Conservation (phyloP, 2,113 vertebrate genomes). For the Chionodraco myersi region DNA sequence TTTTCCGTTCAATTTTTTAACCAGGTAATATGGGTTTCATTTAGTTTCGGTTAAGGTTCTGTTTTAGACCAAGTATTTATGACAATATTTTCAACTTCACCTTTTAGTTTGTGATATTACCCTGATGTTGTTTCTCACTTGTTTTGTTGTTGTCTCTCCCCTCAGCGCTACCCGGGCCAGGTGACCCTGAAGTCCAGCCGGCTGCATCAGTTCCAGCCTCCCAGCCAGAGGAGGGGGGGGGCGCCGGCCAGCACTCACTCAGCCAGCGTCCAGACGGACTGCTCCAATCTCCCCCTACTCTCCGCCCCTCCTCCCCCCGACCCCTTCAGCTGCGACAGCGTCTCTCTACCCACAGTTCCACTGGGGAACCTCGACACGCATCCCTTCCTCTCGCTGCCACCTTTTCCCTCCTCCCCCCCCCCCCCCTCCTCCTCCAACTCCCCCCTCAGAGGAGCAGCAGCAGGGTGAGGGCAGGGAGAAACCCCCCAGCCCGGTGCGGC, state of each 20-base stretch:
- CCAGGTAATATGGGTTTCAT: too few species aligned
- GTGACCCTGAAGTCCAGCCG: slow-evolving; percentile 95
- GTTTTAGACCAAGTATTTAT: too few species aligned
- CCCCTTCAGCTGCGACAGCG: slow-evolving; percentile 72
- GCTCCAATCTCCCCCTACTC: slow-evolving; percentile 73
- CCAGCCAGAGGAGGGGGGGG: slow-evolving; percentile 82
- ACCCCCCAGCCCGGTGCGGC: slow-evolving; percentile 52
- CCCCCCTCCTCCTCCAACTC: slow-evolving; percentile 66
- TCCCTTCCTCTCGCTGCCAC: slow-evolving; percentile 77
- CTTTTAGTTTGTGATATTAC: too few species aligned
- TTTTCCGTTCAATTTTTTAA: too few species aligned
- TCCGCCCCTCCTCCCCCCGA: slow-evolving; percentile 59
- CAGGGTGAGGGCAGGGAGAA: slow-evolving; percentile 67
- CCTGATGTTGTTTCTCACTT: too few species aligned
- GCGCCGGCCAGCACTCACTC: slow-evolving; percentile 75
- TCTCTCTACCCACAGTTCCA: slow-evolving; percentile 81
- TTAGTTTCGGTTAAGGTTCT: too few species aligned
- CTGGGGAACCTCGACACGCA: slow-evolving; percentile 76
- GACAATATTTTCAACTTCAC: too few species aligned
- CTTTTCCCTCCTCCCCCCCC: slow-evolving; percentile 69
- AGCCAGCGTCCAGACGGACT: slow-evolving; percentile 82
- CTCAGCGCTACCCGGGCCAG: slow-evolving; percentile 93
- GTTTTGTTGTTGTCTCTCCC: not conserved
- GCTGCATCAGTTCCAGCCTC: slow-evolving; percentile 84
- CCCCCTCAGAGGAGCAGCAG: slow-evolving; percentile 72